Conservation (phyloP, 2,888 invertebrate species). For the Drosophila colorata region DNA sequence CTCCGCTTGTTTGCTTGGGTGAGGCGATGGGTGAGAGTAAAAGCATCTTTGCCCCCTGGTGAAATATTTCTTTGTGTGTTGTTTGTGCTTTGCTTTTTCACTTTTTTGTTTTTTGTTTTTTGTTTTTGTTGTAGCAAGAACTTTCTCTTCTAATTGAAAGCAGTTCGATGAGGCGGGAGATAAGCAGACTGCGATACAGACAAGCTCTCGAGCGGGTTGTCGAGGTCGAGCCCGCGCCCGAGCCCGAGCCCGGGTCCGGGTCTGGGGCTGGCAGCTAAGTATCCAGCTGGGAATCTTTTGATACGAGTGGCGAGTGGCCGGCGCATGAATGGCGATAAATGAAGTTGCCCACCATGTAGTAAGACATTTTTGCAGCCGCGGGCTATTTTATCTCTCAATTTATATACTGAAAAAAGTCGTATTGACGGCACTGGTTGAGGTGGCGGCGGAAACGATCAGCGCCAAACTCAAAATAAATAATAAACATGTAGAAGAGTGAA, state of each 20-base stretch:
- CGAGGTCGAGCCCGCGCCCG: slow-evolving; percentile 9
- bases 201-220: slow-evolving; percentile 7
- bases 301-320: slow-evolving; percentile 35
- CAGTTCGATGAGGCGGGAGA: slow-evolving; percentile 74
- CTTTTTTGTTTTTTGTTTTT: slow-evolving; percentile 71
- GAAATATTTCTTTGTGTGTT: slow-evolving; percentile 42
- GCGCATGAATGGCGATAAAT: slow-evolving; percentile 60
- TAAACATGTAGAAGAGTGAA: slow-evolving; percentile 56
- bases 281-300: slow-evolving; percentile 63
- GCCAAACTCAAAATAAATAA: slow-evolving; percentile 74
- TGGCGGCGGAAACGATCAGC: slow-evolving; percentile 42
- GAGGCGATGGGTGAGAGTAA: slow-evolving; percentile 44
- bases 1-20: slow-evolving; percentile 8
- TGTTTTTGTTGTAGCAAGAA: slow-evolving; percentile 71
- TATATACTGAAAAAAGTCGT: slow-evolving; percentile 50
- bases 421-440: slow-evolving; percentile 10
- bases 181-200: slow-evolving; percentile 46
- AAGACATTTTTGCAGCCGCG: slow-evolving; percentile 60
- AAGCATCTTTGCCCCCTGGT: slow-evolving; percentile 51
- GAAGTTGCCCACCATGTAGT: slow-evolving; percentile 46
- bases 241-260: background rate
- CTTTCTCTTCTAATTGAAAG: slow-evolving; percentile 83
- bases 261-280: slow-evolving; percentile 26
- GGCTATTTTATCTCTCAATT: slow-evolving; percentile 68
- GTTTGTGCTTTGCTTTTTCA: slow-evolving; percentile 59